Evolutionary conservation across 1,140 invertebrate genomes (phyloP), one percentile per base, ranked within the genome.

Genomic region (Hyposmocoma kahamanoa): DNA sequence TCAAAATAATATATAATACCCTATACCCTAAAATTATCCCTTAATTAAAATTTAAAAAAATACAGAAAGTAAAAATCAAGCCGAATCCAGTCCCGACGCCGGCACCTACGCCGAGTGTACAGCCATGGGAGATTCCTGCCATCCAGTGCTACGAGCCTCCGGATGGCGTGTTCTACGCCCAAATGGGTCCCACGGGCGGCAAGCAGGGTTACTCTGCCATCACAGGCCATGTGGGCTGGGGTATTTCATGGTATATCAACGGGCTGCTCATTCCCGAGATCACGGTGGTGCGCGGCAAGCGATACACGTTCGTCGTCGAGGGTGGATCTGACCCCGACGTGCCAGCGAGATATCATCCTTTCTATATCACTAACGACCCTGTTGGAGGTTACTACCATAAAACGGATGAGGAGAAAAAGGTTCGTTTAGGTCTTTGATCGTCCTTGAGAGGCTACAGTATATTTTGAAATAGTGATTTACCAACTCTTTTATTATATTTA

Each of bases 161-260:
- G 22, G 95, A 97, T 75, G 94, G 95, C 6, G 93, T 96, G 1
- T 95, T 95, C 72, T 97, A 95, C 75, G 95, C 95, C 0, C 95
- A 97, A 73, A 94, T 97, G 90, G 95, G 95, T 20, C 95, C 95
- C 3, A 96, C 94, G 18, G 96, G 95, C 8, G 95, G 95, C 18
- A 94, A 94, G 72, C 91, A 92, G 54, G 95, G 95, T 26, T 96
- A 96, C 75, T 89, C 93, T 1, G 93, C 95, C 4, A 96, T 96
- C 21, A 96, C 95, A 26, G 95, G 95, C 58, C 93, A 96, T 72
- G 94, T 96, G 2, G 95, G 95, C 28, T 97, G 96, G 95, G 95
- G 96, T 30, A 94, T 97, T 58, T 92, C 95, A 0, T 98, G 96
- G 96, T 97, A 96, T 85, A 97, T 98, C 59, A 98, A 98, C 77